Conservation (phyloP, 1,140 invertebrate genomes). For the Parasteatoda tepidariorum region DNA sequence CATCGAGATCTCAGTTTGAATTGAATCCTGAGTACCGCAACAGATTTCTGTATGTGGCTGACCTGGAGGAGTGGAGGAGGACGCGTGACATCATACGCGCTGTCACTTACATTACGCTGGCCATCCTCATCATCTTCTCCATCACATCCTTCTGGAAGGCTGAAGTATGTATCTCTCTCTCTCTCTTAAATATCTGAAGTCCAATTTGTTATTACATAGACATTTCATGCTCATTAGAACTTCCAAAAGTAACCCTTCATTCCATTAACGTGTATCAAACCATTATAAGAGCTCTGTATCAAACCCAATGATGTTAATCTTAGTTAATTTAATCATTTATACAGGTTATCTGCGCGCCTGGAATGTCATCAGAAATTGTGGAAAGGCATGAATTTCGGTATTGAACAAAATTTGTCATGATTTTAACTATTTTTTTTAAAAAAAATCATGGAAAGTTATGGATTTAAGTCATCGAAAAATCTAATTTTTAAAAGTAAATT, state of each 20-base stretch:
- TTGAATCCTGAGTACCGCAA: slow-evolving; percentile 78
- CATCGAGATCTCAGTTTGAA: slow-evolving; percentile 80
- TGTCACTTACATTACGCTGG: slow-evolving; percentile 30
- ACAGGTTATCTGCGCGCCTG: no score
- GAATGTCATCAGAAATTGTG: no score
- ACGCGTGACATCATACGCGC: slow-evolving; percentile 56
- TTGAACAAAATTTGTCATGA: no score
- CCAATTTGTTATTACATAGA: neutral
- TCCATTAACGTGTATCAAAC: neutral
- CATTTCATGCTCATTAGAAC: neutral
- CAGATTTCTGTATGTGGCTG: slow-evolving; percentile 76
- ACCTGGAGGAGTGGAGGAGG: slow-evolving; percentile 74
- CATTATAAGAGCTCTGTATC: no score
- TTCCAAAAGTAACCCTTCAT: neutral
- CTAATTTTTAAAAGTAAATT: no score
- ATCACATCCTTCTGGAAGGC: slow-evolving; percentile 45
- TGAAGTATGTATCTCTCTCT: slow-evolving; percentile 40
- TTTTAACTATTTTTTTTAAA: no score
- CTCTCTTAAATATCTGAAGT: no score
- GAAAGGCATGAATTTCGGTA: no score
- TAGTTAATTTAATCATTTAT: no score
- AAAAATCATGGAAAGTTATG: no score
- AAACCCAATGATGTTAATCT: no score
- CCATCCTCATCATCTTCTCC: slow-evolving; percentile 41
- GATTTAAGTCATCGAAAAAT: no score